Evolutionary conservation across 1,140 invertebrate species (phyloP).

Genomic region (Cydia amplana): DNA sequence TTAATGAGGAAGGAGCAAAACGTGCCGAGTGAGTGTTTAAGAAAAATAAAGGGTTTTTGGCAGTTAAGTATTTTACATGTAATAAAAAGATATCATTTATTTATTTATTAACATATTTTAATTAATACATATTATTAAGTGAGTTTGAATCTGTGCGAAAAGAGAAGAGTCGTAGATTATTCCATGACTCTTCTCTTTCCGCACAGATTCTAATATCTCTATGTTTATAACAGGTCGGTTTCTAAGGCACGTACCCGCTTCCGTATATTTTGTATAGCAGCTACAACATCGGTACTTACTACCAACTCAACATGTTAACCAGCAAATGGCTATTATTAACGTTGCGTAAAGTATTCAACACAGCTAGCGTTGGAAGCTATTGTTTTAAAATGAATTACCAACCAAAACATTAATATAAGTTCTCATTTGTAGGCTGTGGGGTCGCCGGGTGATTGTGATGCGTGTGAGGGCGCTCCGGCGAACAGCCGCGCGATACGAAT

Average conservation of each 20-base stretch:
- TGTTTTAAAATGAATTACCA: conserved; percentile 72
- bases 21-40: too few species aligned
- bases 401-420: conserved; percentile 71
- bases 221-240: not conserved
- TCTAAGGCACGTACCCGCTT: not conserved
- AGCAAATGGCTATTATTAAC: conserved; percentile 28
- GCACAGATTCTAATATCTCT: too few species aligned
- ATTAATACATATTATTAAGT: too few species aligned
- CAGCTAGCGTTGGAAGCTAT: conserved; percentile 51
- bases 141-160: too few species aligned
- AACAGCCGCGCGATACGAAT: conserved; percentile 57
- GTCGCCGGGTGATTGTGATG: conserved; percentile 67
- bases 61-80: too few species aligned
- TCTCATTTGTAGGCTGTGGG: conserved; percentile 68
- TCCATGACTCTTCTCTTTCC: too few species aligned
- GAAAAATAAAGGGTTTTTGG: too few species aligned
- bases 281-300: conserved; percentile 3
- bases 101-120: too few species aligned
- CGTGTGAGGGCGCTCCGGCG: conserved; percentile 60
- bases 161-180: too few species aligned
- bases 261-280: not conserved
- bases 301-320: not conserved
- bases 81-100: too few species aligned
- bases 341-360: conserved; percentile 51
- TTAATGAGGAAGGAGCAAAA: too few species aligned